phyloP scores from a whole-genome alignment of 2,797 vertebrate genomes.

The Pangasius sanitwongsei region DNA sequence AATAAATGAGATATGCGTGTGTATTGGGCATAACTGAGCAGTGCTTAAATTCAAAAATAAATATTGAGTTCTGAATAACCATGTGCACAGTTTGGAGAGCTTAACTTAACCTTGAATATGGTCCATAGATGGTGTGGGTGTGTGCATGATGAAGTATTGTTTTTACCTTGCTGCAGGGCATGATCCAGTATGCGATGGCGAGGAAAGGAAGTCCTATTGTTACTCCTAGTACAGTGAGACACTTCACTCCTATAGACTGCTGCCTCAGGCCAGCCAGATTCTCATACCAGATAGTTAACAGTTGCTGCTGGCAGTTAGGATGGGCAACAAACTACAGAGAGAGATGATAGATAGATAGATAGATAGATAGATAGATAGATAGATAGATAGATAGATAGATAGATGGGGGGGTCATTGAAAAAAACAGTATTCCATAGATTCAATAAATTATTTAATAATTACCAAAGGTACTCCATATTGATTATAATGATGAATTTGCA shows the following conservation, averaged over 20 bases:
- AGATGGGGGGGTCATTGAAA: neutral
- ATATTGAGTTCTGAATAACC: no score
- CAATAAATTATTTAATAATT: neutral
- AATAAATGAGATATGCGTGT: neutral
- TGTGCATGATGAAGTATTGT: neutral
- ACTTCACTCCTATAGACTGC: constrained; percentile 94
- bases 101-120: neutral
- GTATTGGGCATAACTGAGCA: no score
- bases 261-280: constrained; percentile 93
- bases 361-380: constrained; percentile 18
- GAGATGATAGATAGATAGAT: constrained; percentile 13
- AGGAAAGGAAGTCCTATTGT: constrained; percentile 93
- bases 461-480: neutral
- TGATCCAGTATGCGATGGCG: constrained; percentile 93
- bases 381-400: neutral
- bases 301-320: constrained; percentile 97
- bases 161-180: constrained; percentile 95
- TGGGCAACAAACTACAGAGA: constrained; percentile 89
- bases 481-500: neutral
- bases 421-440: constrained; percentile 15
- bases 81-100: neutral
- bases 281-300: constrained; percentile 98
- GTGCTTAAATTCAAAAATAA: neutral
- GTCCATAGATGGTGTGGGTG: neutral
- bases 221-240: constrained; percentile 91